Evolutionary conservation across 2,113 vertebrate genomes (phyloP).

Genomic region (Centropus unirufus): DNA sequence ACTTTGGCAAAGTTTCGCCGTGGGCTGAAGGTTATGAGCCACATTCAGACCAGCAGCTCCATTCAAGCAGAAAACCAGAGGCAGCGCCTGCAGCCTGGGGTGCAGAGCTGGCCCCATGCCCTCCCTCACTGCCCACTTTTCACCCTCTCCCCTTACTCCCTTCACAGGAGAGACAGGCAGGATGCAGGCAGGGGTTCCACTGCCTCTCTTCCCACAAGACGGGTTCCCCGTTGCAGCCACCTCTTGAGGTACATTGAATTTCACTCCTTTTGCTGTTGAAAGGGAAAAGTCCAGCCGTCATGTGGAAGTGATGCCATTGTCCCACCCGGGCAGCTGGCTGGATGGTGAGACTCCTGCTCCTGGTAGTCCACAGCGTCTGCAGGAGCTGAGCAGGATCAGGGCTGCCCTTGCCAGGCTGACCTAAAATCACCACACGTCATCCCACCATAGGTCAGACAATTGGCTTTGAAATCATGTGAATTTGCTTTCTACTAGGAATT

Average conservation of each 20-base stretch:
- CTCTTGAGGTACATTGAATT: neutral
- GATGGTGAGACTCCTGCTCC: neutral
- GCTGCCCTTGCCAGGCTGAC: neutral
- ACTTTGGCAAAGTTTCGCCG: neutral
- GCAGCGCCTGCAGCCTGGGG: neutral
- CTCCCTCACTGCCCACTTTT: neutral
- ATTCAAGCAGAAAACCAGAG: conserved; percentile 9
- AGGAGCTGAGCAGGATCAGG: neutral
- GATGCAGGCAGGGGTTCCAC: neutral
- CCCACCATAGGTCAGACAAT: rapidly evolving
- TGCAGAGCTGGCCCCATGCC: rapidly evolving
- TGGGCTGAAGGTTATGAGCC: neutral
- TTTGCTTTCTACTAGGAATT: neutral
- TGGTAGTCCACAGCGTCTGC: neutral
- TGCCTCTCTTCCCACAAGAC: neutral
- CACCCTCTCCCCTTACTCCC: neutral
- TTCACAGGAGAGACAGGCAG: rapidly evolving
- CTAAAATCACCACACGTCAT: rapidly evolving
- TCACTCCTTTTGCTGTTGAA: neutral
- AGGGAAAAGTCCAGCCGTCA: conserved; percentile 46
- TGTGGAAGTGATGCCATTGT: neutral
- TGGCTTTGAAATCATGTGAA: neutral
- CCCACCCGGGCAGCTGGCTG: neutral
- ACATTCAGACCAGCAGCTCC: neutral
- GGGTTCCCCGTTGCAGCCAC: neutral